Evolutionary conservation across 2,797 vertebrate genomes (phyloP), one percentile per base, ranked within the genome.

Genomic region (Diglossa cyanea): DNA sequence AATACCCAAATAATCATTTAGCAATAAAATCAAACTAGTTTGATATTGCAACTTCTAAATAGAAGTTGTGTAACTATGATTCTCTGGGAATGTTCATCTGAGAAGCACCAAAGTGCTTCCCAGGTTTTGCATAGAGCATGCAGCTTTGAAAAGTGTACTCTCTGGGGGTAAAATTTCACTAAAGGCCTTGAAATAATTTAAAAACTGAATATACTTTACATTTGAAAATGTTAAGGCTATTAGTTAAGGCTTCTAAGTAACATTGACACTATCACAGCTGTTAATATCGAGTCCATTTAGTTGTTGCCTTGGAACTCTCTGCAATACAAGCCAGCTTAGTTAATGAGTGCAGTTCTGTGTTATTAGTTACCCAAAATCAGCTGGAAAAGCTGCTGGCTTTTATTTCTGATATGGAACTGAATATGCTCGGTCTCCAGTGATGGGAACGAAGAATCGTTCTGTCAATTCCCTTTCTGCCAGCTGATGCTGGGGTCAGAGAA

Each of bases 401-500:
- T 90, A 78, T 94, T 91, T 96, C 89, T 81, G 89, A 86, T 93
- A 91, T 74, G 73, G 70, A 90, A 88, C 17, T 31, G 85, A 93
- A 78, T 93, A 93, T 72, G 62, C 61, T 92, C 7, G 0, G 3
- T 80, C 82, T 89, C 78, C 45, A 42, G 31, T 35, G 93, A 86
- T 23, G 71, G 86, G 76, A 86, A 83, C 0, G 33, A 87, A 82
- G 88, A 95, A 86, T 88, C 45, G 81, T 91, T 90, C 81, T 89
- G 61, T 89, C 89, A 93, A 65, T 96, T 95, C 87, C 84, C 81
- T 91, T 93, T 79, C 94, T 96, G 95, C 91, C 92, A 94, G 91
- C 91, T 95, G 95, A 93, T 95, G 95, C 94, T 70, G 88, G 95
- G 95, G 91, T 96, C 94, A 91, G 72, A 90, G 85, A 95, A 94